Conservation (phyloP, 2,113 vertebrate genomes). For the Patagioenas fasciata region DNA sequence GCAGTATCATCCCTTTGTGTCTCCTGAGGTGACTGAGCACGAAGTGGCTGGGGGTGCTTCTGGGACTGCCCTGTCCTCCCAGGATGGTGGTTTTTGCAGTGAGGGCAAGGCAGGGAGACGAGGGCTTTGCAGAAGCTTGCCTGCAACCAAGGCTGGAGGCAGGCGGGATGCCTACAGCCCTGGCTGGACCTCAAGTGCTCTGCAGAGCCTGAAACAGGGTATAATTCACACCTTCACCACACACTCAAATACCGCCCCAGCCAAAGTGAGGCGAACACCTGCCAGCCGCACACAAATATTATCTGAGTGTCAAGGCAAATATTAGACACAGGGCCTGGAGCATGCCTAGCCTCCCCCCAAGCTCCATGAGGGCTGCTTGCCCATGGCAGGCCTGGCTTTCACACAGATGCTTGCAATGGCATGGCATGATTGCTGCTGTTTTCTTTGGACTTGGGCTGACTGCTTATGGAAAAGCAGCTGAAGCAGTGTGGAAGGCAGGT, state of each 20-base stretch:
- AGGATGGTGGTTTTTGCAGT: neutral
- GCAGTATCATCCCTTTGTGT: neutral
- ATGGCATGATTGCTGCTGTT: neutral
- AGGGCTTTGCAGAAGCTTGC: neutral
- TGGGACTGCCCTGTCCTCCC: neutral
- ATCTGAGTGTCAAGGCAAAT: neutral
- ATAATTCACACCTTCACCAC: conserved; percentile 23
- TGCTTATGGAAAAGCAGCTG: conserved; percentile 7
- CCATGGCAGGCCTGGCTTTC: neutral
- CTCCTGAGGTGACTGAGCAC: neutral
- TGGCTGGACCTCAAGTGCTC: neutral
- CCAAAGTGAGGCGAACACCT: neutral
- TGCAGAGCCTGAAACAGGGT: neutral
- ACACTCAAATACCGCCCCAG: neutral
- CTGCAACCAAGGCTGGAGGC: neutral
- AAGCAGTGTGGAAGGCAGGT: neutral
- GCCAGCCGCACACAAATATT: neutral
- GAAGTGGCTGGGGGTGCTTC: rapidly evolving
- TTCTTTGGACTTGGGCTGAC: neutral
- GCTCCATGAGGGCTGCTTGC: neutral
- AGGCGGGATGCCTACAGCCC: neutral
- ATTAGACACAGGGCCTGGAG: neutral
- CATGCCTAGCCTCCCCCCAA: neutral
- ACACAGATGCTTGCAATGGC: neutral
- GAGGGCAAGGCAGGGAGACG: neutral